phyloP scores from a whole-genome alignment of 2,888 invertebrate species.

The Seira sanloemensis region DNA sequence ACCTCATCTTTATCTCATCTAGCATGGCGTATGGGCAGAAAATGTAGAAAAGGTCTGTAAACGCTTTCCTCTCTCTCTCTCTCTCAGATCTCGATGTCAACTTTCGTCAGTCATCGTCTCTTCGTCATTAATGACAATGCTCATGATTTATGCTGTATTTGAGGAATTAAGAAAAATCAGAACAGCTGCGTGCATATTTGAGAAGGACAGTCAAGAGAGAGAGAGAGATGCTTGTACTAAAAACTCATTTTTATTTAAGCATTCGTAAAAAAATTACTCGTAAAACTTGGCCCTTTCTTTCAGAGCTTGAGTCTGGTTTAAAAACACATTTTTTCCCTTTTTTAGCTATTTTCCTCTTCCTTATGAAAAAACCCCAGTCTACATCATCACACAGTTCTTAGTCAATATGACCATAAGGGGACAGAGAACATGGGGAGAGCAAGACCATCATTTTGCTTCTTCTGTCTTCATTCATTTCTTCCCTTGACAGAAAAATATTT shows the following conservation, averaged over 20 bases:
- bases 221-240: background rate
- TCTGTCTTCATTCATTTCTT: constrained; percentile 26
- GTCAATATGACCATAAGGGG: constrained; percentile 51
- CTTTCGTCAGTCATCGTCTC: background rate
- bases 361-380: background rate
- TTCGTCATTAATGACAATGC: background rate
- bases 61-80: background rate
- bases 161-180: background rate
- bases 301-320: background rate
- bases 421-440: background rate
- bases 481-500: constrained; percentile 26
- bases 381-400: background rate
- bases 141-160: background rate
- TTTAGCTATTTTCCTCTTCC: background rate
- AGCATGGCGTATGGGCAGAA: background rate
- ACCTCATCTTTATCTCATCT: background rate
- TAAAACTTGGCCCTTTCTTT: too few species aligned
- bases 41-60: background rate
- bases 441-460: constrained; percentile 17
- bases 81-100: background rate
- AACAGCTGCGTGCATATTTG: background rate
- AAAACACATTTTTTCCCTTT: background rate
- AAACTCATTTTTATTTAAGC: too few species aligned
- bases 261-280: too few species aligned
- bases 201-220: background rate